Evolutionary conservation across 2,113 vertebrate genomes (phyloP).

Genomic region (Parotia lawesii): DNA sequence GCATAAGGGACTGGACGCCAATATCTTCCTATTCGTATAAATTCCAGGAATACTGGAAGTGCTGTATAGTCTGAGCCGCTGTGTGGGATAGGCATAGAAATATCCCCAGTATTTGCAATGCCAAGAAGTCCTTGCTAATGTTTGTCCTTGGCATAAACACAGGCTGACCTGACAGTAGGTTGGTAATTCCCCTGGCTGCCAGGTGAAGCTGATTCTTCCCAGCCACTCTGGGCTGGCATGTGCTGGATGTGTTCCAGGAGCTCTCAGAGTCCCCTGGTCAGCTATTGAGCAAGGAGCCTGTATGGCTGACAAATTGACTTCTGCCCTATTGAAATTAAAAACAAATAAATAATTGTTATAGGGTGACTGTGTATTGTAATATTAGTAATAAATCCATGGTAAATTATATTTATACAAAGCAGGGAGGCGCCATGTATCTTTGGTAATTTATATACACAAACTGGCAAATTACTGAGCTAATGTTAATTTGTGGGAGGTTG

Average conservation of each 20-base stretch:
- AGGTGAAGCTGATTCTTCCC: neutral
- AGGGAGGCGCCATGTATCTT: slow-evolving; percentile 28
- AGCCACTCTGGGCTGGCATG: too few relatives aligned
- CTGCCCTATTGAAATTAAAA: slow-evolving; percentile 20
- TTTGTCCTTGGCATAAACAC: neutral
- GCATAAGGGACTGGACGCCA: neutral
- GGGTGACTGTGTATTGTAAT: neutral
- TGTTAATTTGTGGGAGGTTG: slow-evolving; percentile 47
- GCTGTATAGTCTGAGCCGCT: neutral
- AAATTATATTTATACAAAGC: slow-evolving; percentile 31
- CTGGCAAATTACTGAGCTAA: slow-evolving; percentile 35
- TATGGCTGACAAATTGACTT: slow-evolving; percentile 4
- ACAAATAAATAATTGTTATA: slow-evolving; percentile 46
- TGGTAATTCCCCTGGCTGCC: neutral
- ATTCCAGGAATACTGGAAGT: neutral
- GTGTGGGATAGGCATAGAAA: neutral
- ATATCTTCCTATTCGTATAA: neutral
- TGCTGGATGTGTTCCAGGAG: neutral
- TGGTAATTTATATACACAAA: slow-evolving; percentile 20
- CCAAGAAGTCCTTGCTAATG: neutral
- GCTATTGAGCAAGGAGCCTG: neutral
- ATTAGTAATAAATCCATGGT: slow-evolving; percentile 23
- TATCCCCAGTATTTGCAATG: neutral
- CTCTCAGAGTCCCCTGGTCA: neutral
- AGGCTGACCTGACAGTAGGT: neutral